Evolutionary conservation across 2,113 vertebrate genomes (phyloP).

Genomic region (Hydrochoerus hydrochaeris): DNA sequence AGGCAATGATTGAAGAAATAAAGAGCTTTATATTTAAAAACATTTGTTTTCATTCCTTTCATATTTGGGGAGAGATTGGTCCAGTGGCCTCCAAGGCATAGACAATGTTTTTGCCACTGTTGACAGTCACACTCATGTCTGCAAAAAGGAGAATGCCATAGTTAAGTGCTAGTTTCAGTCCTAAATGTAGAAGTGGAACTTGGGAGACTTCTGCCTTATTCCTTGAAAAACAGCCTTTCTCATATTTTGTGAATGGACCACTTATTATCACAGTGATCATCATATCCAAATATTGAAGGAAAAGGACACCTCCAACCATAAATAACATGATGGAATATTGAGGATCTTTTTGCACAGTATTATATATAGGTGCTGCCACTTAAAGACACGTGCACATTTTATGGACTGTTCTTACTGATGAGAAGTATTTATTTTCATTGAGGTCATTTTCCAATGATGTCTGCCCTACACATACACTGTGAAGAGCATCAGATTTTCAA

Average conservation of each 20-base stretch:
- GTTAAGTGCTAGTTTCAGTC: background rate
- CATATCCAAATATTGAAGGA: background rate
- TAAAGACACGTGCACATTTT: background rate
- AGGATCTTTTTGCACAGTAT: background rate
- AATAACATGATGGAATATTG: background rate
- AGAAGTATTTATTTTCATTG: background rate
- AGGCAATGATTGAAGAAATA: background rate
- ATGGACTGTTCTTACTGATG: background rate
- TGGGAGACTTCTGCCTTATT: background rate
- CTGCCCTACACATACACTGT: background rate
- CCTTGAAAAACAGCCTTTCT: background rate
- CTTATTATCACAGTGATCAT: background rate
- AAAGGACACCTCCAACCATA: background rate
- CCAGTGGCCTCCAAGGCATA: background rate
- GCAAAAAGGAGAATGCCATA: background rate
- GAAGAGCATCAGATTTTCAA: background rate
- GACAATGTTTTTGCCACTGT: background rate
- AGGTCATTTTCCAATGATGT: background rate
- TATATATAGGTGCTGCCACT: background rate
- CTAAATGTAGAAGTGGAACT: background rate
- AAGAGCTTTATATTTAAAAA: background rate
- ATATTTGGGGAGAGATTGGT: background rate
- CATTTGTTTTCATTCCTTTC: conserved; percentile 17
- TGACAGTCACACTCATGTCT: background rate
- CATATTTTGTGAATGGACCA: background rate